Percentiles rank a stretch among this genome's conserved stretches.
phyloP scores from a whole-genome alignment of 2,888 invertebrate genomes.

The Coecobrya sp. region DNA sequence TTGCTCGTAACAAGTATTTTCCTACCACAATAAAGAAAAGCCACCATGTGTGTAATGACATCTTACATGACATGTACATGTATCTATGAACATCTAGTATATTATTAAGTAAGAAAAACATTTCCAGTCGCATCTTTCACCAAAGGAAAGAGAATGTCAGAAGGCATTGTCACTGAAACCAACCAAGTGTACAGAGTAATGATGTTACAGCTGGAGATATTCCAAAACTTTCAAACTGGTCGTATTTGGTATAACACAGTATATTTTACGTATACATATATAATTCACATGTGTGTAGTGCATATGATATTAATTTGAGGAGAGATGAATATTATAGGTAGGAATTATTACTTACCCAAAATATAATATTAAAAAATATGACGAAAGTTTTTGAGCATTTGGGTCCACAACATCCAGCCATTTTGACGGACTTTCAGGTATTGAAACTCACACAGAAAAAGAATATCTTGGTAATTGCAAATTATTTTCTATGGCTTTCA shows the following conservation, averaged over 20 bases:
- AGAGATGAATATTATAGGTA: too few relatives aligned
- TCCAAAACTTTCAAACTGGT: conserved; percentile 14
- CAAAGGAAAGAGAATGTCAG: neutral
- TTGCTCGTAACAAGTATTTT: too few relatives aligned
- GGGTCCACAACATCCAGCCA: conserved; percentile 88
- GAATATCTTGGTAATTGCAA: conserved; percentile 5
- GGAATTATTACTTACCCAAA: conserved; percentile 88
- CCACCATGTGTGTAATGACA: too few relatives aligned
- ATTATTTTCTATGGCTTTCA: neutral
- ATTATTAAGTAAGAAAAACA: too few relatives aligned
- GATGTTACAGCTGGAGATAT: conserved; percentile 19
- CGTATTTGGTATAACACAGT: too few relatives aligned
- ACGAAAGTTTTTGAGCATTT: conserved; percentile 88
- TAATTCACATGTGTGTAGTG: too few relatives aligned
- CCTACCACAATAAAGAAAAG: too few relatives aligned
- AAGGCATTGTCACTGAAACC: conserved; percentile 42
- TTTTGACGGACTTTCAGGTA: conserved; percentile 81
- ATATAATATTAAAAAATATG: conserved; percentile 88
- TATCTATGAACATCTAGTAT: too few relatives aligned
- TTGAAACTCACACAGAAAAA: conserved; percentile 24
- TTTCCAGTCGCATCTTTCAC: too few relatives aligned
- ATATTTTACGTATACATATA: too few relatives aligned
- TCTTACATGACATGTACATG: too few relatives aligned
- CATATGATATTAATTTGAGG: too few relatives aligned
- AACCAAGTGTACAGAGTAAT: neutral